phyloP scores from a whole-genome alignment of 2,113 vertebrate species.

The Leucoraja erinaceus region DNA sequence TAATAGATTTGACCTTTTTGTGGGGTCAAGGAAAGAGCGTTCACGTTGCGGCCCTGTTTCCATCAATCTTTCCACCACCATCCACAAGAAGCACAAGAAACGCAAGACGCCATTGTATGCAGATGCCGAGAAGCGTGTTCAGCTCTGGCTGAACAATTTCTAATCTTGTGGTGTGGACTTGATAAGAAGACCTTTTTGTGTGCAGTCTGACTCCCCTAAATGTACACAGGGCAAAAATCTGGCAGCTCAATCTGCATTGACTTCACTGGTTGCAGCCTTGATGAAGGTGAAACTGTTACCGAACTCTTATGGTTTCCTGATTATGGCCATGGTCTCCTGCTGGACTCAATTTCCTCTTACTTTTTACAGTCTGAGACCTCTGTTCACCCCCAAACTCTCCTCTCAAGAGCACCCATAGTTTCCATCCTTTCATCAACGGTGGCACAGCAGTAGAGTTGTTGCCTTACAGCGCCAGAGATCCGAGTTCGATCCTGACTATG shows the following conservation, averaged over 20 bases:
- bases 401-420: not conserved
- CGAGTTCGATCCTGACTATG: no score
- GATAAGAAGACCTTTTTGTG: no score
- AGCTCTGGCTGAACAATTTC: no score
- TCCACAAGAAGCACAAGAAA: no score
- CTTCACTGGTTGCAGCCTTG: not conserved
- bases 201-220: not conserved
- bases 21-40: not conserved
- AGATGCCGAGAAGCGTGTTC: no score
- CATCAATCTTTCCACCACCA: no score
- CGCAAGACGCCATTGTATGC: no score
- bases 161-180: no score
- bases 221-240: not conserved
- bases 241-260: not conserved
- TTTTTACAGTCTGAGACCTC: not conserved
- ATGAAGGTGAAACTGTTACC: not conserved
- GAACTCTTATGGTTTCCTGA: not conserved
- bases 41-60: no score
- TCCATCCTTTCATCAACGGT: not conserved
- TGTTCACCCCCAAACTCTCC: not conserved
- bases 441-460: not conserved
- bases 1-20: not conserved
- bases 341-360: not conserved
- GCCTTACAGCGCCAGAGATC: no score
- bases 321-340: not conserved